A percentile compares a stretch with the other conserved stretches of the same genome.
Evolutionary conservation across 2,888 invertebrate species (phyloP).

Genomic region (Drymonia ruficornis): DNA sequence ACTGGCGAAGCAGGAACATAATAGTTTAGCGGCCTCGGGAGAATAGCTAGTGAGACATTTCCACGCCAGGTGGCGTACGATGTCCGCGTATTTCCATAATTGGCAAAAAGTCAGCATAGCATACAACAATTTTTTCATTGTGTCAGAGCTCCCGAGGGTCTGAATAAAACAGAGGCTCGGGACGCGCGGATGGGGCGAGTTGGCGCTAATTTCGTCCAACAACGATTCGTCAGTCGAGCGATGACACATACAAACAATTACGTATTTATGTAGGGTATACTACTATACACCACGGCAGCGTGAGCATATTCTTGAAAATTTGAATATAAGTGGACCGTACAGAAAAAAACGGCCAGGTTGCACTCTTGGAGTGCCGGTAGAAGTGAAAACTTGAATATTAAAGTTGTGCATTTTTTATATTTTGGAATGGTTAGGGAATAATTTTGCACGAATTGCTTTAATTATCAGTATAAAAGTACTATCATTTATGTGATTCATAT

Average conservation of each 20-base stretch:
- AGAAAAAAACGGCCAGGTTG: too few species aligned
- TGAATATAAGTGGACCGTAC: too few species aligned
- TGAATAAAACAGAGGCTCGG: constrained; percentile 76
- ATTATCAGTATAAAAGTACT: too few species aligned
- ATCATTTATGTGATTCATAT: too few species aligned
- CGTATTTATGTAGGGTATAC: neutral
- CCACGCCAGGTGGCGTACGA: constrained; percentile 66
- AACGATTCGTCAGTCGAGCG: constrained; percentile 57
- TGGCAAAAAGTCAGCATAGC: constrained; percentile 66
- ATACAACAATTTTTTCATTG: constrained; percentile 76
- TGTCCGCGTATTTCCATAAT: constrained; percentile 71
- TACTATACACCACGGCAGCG: too few species aligned
- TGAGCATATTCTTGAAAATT: too few species aligned
- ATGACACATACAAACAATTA: constrained; percentile 50
- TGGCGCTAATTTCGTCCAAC: constrained; percentile 68
- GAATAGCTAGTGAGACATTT: constrained; percentile 32
- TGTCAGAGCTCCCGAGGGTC: constrained; percentile 69
- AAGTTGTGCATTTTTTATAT: too few species aligned
- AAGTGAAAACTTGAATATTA: too few species aligned
- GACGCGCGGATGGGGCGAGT: constrained; percentile 49
- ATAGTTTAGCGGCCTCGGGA: constrained; percentile 49
- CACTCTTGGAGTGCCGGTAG: too few species aligned
- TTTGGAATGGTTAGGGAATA: too few species aligned
- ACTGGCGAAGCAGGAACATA: constrained; percentile 53
- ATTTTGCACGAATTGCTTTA: too few species aligned